Percentiles rank a stretch among this genome's conserved stretches.
Conservation (phyloP, 1,140 invertebrate species). For the Pristionchus pacificus region DNA sequence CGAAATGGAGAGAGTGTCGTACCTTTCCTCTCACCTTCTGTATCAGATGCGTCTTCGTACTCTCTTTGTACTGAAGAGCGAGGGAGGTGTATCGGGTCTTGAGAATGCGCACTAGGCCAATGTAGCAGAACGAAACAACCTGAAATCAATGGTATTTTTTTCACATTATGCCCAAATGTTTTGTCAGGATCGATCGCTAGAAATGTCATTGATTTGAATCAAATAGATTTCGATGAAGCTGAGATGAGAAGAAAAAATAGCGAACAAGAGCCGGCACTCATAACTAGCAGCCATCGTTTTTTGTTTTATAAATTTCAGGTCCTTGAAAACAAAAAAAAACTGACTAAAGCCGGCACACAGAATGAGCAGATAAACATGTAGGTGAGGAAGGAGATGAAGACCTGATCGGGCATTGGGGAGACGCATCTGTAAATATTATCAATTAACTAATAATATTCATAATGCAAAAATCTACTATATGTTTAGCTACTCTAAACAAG, state of each 20-base stretch:
- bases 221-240: too few species aligned
- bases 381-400: slow-evolving; percentile 3
- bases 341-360: slow-evolving; percentile 13
- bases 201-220: too few species aligned
- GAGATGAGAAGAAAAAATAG: not conserved
- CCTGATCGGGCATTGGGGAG: slow-evolving; percentile 12
- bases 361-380: slow-evolving; percentile 13
- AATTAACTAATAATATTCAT: too few species aligned
- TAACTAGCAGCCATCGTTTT: slow-evolving; percentile 5
- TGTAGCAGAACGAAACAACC: slow-evolving; percentile 20
- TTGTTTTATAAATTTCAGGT: too few species aligned
- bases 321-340: not conserved
- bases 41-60: slow-evolving; percentile 15
- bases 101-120: slow-evolving; percentile 13
- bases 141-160: not conserved
- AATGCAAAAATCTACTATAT: too few species aligned
- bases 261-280: slow-evolving; percentile 15
- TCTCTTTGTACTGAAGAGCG: not conserved
- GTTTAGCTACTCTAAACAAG: too few species aligned
- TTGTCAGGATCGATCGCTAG: too few species aligned
- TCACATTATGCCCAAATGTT: too few species aligned
- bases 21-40: slow-evolving; percentile 22
- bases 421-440: slow-evolving; percentile 19
- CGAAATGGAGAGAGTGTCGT: too few species aligned
- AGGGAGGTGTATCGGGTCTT: slow-evolving; percentile 11